Conservation (phyloP, 2,113 vertebrate genomes). For the Calyptommatus sinebrachiatus region DNA sequence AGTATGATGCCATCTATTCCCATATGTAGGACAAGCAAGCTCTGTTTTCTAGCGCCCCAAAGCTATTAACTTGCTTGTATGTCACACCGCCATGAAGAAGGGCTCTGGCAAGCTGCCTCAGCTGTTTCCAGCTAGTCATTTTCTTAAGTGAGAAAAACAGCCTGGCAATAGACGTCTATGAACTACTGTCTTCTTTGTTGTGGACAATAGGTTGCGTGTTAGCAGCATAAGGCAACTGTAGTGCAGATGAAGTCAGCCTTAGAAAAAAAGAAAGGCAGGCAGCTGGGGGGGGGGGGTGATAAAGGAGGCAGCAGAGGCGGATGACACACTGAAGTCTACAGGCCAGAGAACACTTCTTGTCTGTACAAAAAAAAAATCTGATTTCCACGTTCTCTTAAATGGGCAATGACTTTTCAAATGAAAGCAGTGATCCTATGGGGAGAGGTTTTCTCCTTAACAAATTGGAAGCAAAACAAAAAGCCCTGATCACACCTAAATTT, state of each 20-base stretch:
- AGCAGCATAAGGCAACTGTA: fast-evolving
- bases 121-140: slow-evolving; percentile 1
- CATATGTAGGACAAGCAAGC: neutral
- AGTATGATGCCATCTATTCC: neutral
- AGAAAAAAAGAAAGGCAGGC: neutral
- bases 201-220: neutral
- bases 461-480: too few species aligned
- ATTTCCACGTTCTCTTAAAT: slow-evolving; percentile 1
- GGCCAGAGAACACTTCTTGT: neutral
- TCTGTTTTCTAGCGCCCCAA: neutral
- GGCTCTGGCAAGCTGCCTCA: neutral
- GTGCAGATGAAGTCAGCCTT: neutral
- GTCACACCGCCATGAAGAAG: neutral
- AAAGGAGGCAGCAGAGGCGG: too few species aligned
- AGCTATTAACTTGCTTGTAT: neutral
- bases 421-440: neutral
- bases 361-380: neutral
- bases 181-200: neutral
- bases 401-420: neutral
- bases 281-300: too few species aligned
- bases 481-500: too few species aligned
- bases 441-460: too few species aligned
- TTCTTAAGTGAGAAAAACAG: slow-evolving; percentile 7
- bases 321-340: neutral
- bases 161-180: neutral